Percentiles rank a stretch among this genome's conserved stretches.
Conservation (phyloP, 2,113 vertebrate species). For the Neotragus pygmaeus region DNA sequence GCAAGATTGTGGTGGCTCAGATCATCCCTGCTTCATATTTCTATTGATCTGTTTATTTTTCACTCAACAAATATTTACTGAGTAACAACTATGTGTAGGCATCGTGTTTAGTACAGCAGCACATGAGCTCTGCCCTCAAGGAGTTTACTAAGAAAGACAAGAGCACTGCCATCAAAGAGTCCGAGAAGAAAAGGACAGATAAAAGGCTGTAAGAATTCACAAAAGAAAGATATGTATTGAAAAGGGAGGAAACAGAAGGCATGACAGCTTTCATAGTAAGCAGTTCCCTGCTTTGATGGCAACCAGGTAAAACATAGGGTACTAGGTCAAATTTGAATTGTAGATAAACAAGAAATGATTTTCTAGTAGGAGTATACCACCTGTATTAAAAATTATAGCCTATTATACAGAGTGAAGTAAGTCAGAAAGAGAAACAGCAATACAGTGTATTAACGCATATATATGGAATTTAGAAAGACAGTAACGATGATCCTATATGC, state of each 20-base stretch:
- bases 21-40: not conserved
- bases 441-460: not conserved
- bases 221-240: not conserved
- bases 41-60: not conserved
- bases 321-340: not conserved
- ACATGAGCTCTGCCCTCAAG: not conserved
- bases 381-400: not conserved
- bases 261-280: not conserved
- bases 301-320: not conserved
- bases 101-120: not conserved
- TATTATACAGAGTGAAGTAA: not conserved
- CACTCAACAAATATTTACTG: not conserved
- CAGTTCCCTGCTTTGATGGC: not conserved
- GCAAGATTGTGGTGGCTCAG: not conserved
- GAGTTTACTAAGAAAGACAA: not conserved
- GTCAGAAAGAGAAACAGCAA: not conserved
- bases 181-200: not conserved
- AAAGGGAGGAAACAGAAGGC: not conserved
- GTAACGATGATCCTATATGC: not conserved
- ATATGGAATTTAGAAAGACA: not conserved
- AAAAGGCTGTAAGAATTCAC: not conserved
- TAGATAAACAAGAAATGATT: not conserved
- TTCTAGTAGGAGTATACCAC: not conserved
- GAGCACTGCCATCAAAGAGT: not conserved
- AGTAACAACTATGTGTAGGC: not conserved